Percentiles rank a stretch among this genome's conserved stretches.
phyloP scores from a whole-genome alignment of 2,797 vertebrate species.

The Tapirus indicus region DNA sequence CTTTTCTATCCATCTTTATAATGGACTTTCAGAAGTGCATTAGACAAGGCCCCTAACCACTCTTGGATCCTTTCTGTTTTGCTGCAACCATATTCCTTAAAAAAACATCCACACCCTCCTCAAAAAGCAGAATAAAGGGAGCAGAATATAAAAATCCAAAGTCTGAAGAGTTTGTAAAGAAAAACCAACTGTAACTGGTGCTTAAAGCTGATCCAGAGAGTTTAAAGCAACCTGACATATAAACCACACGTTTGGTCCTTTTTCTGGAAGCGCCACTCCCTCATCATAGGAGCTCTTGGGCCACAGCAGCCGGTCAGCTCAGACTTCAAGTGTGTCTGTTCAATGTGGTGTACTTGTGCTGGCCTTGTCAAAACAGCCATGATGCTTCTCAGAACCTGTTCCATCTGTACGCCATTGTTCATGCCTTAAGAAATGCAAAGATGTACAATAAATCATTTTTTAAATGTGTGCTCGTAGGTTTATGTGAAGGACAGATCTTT shows the following conservation, averaged over 20 bases:
- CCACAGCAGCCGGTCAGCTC: constrained; percentile 78
- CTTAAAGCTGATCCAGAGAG: constrained; percentile 86
- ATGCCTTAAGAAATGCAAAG: constrained; percentile 91
- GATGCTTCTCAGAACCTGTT: constrained; percentile 86
- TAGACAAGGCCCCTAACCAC: constrained; percentile 88
- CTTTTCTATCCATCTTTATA: constrained; percentile 92
- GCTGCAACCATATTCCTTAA: constrained; percentile 89
- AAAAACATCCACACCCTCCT: constrained; percentile 79
- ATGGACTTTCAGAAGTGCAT: constrained; percentile 90
- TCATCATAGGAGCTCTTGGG: constrained; percentile 73
- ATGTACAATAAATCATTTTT: constrained; percentile 89
- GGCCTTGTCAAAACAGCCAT: constrained; percentile 81
- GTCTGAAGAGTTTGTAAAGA: constrained; percentile 81
- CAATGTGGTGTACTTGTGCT: constrained; percentile 84
- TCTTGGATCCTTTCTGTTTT: constrained; percentile 90
- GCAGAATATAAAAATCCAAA: constrained; percentile 86
- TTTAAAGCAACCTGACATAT: constrained; percentile 73
- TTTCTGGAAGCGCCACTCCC: constrained; percentile 53
- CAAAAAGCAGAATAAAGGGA: constrained; percentile 84
- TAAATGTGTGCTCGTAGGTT: constrained; percentile 86
- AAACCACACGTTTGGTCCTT: constrained; percentile 63
- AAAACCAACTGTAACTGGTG: constrained; percentile 85
- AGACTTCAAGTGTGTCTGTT: constrained; percentile 83
- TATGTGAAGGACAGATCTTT: constrained; percentile 84
- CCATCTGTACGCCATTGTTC: constrained; percentile 88